A percentile compares a stretch with the other conserved stretches of the same genome.
phyloP scores from a whole-genome alignment of 1,140 invertebrate genomes.

The Nautilus pompilius region DNA sequence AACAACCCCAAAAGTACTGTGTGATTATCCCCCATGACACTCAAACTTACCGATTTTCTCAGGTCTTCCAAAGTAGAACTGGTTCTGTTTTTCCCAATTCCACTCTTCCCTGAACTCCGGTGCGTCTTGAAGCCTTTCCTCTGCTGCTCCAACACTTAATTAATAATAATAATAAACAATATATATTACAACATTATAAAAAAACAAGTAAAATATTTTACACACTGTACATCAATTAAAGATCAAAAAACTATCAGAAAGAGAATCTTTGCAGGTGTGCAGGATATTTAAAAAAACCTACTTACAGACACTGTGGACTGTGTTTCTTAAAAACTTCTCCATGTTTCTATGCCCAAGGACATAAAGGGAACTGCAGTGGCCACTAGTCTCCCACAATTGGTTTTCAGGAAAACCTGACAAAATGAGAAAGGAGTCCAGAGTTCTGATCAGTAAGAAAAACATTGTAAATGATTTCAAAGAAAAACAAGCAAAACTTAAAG shows the following conservation, averaged over 20 bases:
- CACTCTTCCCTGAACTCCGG: conserved; percentile 9
- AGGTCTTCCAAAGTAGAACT: conserved; percentile 17
- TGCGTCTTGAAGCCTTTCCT: conserved; percentile 23
- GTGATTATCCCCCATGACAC: no score
- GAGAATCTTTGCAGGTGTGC: no score
- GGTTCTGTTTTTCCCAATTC: conserved; percentile 14
- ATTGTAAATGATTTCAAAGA: neutral
- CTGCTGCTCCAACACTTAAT: conserved; percentile 9
- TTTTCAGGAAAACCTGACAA: conserved; percentile 2
- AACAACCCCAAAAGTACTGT: neutral
- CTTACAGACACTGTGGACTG: no score
- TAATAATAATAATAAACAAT: neutral
- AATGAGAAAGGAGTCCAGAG: neutral
- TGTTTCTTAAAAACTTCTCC: neutral
- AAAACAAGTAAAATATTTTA: no score
- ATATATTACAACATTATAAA: no score
- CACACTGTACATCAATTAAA: no score
- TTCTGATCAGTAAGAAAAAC: neutral
- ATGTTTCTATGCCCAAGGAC: no score
- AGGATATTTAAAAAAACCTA: no score
- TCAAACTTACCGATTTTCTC: conserved; percentile 12
- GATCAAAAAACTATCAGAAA: no score
- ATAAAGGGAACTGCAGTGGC: neutral
- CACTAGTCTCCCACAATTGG: neutral
- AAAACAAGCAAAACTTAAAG: neutral